Conservation (phyloP, 2,888 invertebrate genomes). For the Eilema depressum region DNA sequence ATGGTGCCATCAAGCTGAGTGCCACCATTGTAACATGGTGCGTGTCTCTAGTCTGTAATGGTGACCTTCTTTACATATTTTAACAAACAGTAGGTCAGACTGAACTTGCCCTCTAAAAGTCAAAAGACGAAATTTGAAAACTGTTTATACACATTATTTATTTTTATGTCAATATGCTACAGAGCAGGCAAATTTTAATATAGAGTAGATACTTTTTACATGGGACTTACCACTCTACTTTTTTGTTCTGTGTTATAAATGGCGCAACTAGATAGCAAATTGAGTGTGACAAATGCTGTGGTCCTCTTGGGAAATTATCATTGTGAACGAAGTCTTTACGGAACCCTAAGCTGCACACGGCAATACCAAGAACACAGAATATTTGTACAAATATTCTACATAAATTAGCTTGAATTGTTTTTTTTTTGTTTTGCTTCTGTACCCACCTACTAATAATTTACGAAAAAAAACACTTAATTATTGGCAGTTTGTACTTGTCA, state of each 20-base stretch:
- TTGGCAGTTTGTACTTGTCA: too few species aligned
- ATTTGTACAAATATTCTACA: conserved; percentile 49
- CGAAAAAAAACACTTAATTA: too few species aligned
- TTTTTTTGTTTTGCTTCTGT: background rate
- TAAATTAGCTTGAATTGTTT: conserved; percentile 38
- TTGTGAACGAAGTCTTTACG: conserved; percentile 42
- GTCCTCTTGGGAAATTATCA: conserved; percentile 68
- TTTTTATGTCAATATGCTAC: conserved; percentile 5
- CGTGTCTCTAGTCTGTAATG: too few species aligned
- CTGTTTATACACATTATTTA: background rate
- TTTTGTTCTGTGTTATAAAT: conserved; percentile 32
- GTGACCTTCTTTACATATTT: too few species aligned
- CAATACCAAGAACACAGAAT: conserved; percentile 31
- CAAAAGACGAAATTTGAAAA: too few species aligned
- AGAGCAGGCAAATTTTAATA: background rate
- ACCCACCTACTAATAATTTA: too few species aligned
- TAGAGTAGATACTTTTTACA: background rate
- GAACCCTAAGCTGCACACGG: conserved; percentile 48
- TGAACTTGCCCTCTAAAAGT: too few species aligned
- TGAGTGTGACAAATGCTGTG: conserved; percentile 64
- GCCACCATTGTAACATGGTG: too few species aligned
- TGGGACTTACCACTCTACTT: background rate
- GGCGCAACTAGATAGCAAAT: conserved; percentile 53
- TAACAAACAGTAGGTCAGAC: too few species aligned
- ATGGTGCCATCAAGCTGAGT: too few species aligned